These are phyloP conservation scores for Coptotermes formosanus DNA, from an alignment of 1,140 invertebrate species.

Conservation along the genomic window DNA sequence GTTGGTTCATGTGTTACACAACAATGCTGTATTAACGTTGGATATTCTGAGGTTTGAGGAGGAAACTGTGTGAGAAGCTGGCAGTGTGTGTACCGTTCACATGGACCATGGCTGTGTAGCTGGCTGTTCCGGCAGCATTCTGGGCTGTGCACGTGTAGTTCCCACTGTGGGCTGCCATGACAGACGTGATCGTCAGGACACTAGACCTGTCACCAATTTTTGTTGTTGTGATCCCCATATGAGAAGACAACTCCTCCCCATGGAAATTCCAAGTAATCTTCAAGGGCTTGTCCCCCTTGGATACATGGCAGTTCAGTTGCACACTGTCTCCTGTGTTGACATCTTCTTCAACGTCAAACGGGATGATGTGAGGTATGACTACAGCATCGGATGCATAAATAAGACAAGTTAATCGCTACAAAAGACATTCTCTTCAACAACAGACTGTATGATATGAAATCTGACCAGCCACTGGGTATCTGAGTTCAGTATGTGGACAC, in stretches of 20 bases:
- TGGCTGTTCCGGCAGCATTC: constrained; percentile 62
- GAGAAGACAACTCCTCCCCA: constrained; percentile 36
- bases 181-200: constrained; percentile 72
- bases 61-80: not conserved
- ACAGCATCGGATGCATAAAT: not conserved
- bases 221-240: constrained; percentile 44
- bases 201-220: constrained; percentile 69
- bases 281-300: constrained; percentile 46
- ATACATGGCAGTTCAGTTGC: constrained; percentile 43
- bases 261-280: constrained; percentile 44
- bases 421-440: constrained; percentile 46
- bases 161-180: constrained; percentile 69
- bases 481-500: not conserved
- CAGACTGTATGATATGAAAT: constrained; percentile 52
- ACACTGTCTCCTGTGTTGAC: constrained; percentile 51
- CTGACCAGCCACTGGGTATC: not conserved
- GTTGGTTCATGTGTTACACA: too few relatives aligned
- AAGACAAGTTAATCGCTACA: not conserved
- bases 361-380: constrained; percentile 47
- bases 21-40: too few relatives aligned
- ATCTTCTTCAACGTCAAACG: constrained; percentile 51
- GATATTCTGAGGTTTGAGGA: not conserved
- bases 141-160: constrained; percentile 70
- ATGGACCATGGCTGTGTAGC: constrained; percentile 59
- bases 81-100: constrained; percentile 58